phyloP scores from a whole-genome alignment of 2,888 invertebrate species.

The Uropetala carovei region DNA sequence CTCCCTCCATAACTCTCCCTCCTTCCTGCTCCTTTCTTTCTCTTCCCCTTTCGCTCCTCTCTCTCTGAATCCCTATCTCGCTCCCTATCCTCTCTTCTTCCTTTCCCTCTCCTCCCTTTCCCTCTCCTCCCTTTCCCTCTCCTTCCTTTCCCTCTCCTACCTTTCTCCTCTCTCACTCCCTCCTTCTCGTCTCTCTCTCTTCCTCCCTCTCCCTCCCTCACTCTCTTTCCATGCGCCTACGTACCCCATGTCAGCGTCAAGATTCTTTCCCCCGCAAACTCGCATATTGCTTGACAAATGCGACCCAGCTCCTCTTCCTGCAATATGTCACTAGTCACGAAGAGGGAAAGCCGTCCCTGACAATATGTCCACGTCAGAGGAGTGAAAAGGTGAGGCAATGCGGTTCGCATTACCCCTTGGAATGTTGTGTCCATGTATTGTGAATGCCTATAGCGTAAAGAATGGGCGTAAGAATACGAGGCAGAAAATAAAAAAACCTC shows the following conservation, averaged over 20 bases:
- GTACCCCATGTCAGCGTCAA: too few species aligned
- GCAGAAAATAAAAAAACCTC: too few species aligned
- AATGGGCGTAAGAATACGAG: too few species aligned
- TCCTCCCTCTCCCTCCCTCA: not conserved
- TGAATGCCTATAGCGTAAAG: not conserved
- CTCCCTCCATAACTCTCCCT: not conserved
- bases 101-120: not conserved
- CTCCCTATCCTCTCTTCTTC: not conserved
- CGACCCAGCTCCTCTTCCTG: slow-evolving; percentile 29
- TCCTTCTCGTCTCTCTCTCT: not conserved
- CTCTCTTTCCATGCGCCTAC: not conserved
- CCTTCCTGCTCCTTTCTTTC: not conserved
- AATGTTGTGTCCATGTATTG: not conserved
- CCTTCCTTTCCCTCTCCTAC: not conserved
- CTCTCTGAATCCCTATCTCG: too few species aligned
- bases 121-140: too few species aligned
- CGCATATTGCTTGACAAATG: slow-evolving; percentile 49
- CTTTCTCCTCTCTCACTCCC: not conserved
- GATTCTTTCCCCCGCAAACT: not conserved
- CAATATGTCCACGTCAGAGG: slow-evolving; percentile 42
- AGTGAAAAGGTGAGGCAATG: slow-evolving; percentile 19
- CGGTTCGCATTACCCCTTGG: not conserved
- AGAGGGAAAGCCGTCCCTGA: slow-evolving; percentile 2
- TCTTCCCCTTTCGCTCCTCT: not conserved
- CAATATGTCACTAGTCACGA: slow-evolving; percentile 42